Evolutionary conservation across 2,888 invertebrate genomes (phyloP), one percentile per base, ranked within the genome.

Genomic region (Prostheceraeus crozeri): DNA sequence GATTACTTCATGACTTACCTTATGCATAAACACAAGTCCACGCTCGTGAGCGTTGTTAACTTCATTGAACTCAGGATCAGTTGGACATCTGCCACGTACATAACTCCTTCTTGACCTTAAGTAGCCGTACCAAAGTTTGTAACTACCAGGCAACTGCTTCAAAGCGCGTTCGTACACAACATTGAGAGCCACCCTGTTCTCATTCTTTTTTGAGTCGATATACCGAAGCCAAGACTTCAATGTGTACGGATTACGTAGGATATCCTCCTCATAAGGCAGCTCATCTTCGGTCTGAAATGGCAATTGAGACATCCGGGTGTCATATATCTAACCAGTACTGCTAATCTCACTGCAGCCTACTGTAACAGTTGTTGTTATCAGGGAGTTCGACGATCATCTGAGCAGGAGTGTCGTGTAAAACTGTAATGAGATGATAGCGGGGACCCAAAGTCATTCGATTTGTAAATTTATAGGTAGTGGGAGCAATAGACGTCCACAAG

Each of bases 161-260:
- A 98, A 77, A 0, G 98, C 89, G 71, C 98, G 81, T 76, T 99
- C 98, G 76, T 90, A 98, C 2, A 98, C 85, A 63, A 84, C 85
- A 74, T 83, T 80, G 72, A 85, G 86, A 0, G 87, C 83, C 0
- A 86, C 83, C 67, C 71, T 72, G 27, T 58, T 55, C 8, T 74
- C 70, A 58, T 83, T 83, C 72, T 89, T 89, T 72, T 94, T 89
- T 75, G 94, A 91, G 61, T 96, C 94, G 59, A 98, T 88, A 72
- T 96, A 98, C 16, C 98, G 83, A 57, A 93, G 81, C 98, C 98
- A 99, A 73, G 94, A 91, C 76, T 94, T 94, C 0, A 99, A 89
- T 1, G 93, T 93, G 77, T 85, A 94, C 0, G 94, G 91, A 79
- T 98, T 98, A 64, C 96, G 81, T 35, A 98, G 80, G 68, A 98